Evolutionary conservation across 2,113 vertebrate genomes (phyloP), one percentile per base, ranked within the genome.

Genomic region (Ictidomys tridecemlineatus): DNA sequence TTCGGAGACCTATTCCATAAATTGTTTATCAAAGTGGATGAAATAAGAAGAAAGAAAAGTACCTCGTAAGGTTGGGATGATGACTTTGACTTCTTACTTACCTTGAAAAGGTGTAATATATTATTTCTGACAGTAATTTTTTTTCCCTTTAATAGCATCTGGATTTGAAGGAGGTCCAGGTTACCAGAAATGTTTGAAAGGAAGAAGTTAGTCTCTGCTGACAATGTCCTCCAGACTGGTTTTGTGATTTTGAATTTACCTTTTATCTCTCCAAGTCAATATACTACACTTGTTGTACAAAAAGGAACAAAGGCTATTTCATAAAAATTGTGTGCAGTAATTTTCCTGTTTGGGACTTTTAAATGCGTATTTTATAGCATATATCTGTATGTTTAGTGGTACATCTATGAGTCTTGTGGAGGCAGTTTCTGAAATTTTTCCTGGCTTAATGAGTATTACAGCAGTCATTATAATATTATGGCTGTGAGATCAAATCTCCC

Each of bases 11-110:
- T 39, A 1, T 14, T 65, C 39, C 70, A 70, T 63, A 92, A 39
- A 85, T 70, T 53, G 72, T 24, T 82, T 82, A 16, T 65, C 67
- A 77, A 88, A 90, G 26, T 39, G 5, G 83, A 83, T 10, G 9
- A 88, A 85, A 74, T 17, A 39, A 61, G 14, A 70, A n/a, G 34
- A 69, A 96, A 51, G 20, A 77, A 84, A 74, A 58, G 14, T 53
- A 22, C 1, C 67, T 56, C 22, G 82, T 93, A 53, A 78, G 24
- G 17, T 93, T 82, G n/a, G 56, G 20, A 89, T 70, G 83, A 91
- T 89, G 93, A 90, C 65, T 90, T 87, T 84, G 76, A 93, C 51
- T 83, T 94, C 20, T 96, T 96, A 69, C 56, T 90, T 97, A 85
- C 26, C 56, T 91, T 94, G 91, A 93, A 95, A 85, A 93, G 12